Evolutionary conservation across 2,888 invertebrate species (phyloP), one percentile per base, ranked within the genome.

Genomic region (Drosophila colorata): DNA sequence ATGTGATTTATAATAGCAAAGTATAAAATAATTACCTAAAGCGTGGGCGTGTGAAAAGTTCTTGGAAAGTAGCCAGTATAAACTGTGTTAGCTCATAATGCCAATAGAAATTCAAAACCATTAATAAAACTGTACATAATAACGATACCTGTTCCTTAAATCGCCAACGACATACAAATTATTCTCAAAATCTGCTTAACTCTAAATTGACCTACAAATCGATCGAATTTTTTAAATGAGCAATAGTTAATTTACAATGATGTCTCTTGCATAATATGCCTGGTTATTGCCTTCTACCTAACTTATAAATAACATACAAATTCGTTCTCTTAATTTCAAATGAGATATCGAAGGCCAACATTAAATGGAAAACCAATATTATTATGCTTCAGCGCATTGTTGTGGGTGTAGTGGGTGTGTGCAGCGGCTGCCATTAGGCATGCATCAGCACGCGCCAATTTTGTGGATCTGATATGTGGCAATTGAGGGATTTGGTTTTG

Each of bases 231-330:
- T 60, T 51, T 65, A 69, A 61, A 67, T 68, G 63, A 47, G 57
- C 78, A 66, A 68, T 74, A 65, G 63, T 69, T 80, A 55, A 65
- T 60, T 41, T 52, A 23, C 44, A 64, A 55, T 41, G 28, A 23
- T 37, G 23, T 16, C 28, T 31, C 48, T 44, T 41, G 48, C 51
- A 40, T 58, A 57, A 64, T 76, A 48, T 67, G 66, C 59, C 63
- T 60, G 60, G 52, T 49, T 58, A 64, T 64, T 64, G 55, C 33
- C 35, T 41, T 69, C 51, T 57, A 56, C 40, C 51, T 53, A 69
- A 41, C 69, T 74, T 79, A 75, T 79, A 70, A 79, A 85, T 82
- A 85, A 70, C 74, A 82, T 68, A 82, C 64, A 72, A 79, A 81
- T 75, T 85, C 82, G 70, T 63, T 52, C 73, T 59, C 71, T 72